Evolutionary conservation across 2,888 invertebrate species (phyloP).

Genomic region (Octodonta nipae): DNA sequence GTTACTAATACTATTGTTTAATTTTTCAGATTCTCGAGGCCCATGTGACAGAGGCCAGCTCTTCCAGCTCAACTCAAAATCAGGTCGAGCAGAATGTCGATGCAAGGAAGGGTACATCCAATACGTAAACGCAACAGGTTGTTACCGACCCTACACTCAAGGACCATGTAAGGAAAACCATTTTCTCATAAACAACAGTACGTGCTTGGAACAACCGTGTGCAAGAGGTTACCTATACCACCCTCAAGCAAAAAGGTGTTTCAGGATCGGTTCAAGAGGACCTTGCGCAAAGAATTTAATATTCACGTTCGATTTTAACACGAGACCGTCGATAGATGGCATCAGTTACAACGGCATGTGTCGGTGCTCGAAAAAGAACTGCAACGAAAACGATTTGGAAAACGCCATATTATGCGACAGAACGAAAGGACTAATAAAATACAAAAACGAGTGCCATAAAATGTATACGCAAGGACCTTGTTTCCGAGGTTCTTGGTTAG

Average conservation of each 20-base stretch:
- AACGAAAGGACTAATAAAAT: slow-evolving; percentile 45
- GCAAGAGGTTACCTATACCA: slow-evolving; percentile 62
- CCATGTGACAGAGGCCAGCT: slow-evolving; percentile 64
- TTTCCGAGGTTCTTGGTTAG: slow-evolving; percentile 54
- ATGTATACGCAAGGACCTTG: slow-evolving; percentile 70
- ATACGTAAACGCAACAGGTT: slow-evolving; percentile 48
- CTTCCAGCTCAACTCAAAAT: slow-evolving; percentile 42
- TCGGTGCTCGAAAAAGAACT: slow-evolving; percentile 41
- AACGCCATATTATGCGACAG: slow-evolving; percentile 11
- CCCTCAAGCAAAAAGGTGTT: slow-evolving; percentile 58
- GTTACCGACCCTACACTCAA: slow-evolving; percentile 65
- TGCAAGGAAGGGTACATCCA: slow-evolving; percentile 57
- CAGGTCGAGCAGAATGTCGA: slow-evolving; percentile 44
- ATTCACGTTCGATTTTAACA: slow-evolving; percentile 68
- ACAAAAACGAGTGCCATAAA: slow-evolving; percentile 59
- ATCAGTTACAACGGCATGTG: slow-evolving; percentile 73
- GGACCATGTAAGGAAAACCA: slow-evolving; percentile 61
- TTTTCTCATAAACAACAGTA: slow-evolving; percentile 55
- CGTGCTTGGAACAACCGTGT: slow-evolving; percentile 60
- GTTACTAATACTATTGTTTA: slow-evolving; percentile 8
- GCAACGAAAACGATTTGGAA: slow-evolving; percentile 6
- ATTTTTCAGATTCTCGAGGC: slow-evolving; percentile 58
- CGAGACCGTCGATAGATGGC: slow-evolving; percentile 64
- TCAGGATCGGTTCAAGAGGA: slow-evolving; percentile 62
- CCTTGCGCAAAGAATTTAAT: slow-evolving; percentile 61